Percentiles rank a stretch among this genome's conserved stretches.
Evolutionary conservation across 1,140 invertebrate species (phyloP).

Genomic region (Ericerus pela): DNA sequence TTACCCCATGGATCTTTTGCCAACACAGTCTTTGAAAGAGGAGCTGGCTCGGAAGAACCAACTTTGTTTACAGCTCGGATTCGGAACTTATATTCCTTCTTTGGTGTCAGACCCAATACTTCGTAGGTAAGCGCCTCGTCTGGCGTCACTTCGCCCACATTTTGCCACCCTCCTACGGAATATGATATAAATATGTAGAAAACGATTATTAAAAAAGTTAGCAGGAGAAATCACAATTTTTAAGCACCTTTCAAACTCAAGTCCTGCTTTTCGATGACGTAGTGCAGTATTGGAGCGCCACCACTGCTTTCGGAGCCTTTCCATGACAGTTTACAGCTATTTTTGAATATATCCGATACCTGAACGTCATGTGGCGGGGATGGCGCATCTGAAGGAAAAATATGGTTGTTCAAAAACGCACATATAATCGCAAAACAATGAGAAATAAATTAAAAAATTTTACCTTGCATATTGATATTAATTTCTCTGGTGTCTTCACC

Average conservation of each 20-base stretch:
- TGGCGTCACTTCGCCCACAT: conserved; percentile 51
- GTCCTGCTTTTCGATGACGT: conserved; percentile 90
- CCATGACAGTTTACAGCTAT: conserved; percentile 81
- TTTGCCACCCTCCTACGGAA: conserved; percentile 46
- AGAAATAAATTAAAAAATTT: conserved; percentile 12
- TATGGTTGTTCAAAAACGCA: background rate
- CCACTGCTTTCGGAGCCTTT: conserved; percentile 86
- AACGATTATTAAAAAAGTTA: background rate
- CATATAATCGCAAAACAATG: conserved; percentile 8
- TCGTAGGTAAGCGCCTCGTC: conserved; percentile 54
- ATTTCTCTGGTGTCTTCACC: conserved; percentile 74
- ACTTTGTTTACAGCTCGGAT: conserved; percentile 87
- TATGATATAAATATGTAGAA: conserved; percentile 6
- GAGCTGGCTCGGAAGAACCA: conserved; percentile 70
- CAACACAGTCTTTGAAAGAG: conserved; percentile 68
- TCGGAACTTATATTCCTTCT: conserved; percentile 87
- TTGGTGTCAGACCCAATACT: conserved; percentile 69
- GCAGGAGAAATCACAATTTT: background rate
- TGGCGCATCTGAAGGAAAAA: conserved; percentile 54
- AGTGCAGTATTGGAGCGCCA: conserved; percentile 75
- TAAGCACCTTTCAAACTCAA: conserved; percentile 51
- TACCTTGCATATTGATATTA: conserved; percentile 69
- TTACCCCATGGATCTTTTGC: conserved; percentile 97
- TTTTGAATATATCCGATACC: conserved; percentile 81
- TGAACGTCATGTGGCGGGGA: conserved; percentile 72